Evolutionary conservation across 2,113 vertebrate genomes (phyloP).

Genomic region (Globicephala melas): DNA sequence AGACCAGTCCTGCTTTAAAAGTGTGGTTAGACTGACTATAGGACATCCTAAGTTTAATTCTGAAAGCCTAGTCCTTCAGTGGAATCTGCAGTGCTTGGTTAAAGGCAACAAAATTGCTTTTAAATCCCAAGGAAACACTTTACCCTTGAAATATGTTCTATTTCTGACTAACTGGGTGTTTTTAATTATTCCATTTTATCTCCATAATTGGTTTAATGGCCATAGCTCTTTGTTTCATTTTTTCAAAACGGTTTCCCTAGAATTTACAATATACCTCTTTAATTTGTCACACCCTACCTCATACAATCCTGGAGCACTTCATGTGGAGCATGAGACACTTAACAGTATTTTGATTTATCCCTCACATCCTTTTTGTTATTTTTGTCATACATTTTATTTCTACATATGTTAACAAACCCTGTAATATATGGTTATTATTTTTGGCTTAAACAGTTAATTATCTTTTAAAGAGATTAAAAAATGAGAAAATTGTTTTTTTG

Average conservation of each 20-base stretch:
- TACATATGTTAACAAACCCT: not conserved
- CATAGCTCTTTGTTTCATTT: not conserved
- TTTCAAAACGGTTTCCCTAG: not conserved
- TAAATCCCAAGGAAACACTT: not conserved
- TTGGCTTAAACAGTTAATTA: not conserved
- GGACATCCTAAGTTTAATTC: not conserved
- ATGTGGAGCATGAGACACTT: not conserved
- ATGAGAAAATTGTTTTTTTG: not conserved
- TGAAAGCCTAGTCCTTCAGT: not conserved
- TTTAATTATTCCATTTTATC: not conserved
- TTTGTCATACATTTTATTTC: not conserved
- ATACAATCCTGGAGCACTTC: not conserved
- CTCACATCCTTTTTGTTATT: not conserved
- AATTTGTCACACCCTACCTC: not conserved
- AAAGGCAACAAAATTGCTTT: not conserved
- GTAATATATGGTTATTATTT: not conserved
- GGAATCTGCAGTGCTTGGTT: not conserved
- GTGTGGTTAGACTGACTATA: not conserved
- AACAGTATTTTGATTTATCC: not conserved
- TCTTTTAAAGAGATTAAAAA: constrained; percentile 1
- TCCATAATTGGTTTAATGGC: not conserved
- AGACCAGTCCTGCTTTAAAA: not conserved
- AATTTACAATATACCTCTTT: not conserved
- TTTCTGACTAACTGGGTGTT: not conserved
- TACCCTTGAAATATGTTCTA: not conserved